These are phyloP conservation scores for Mesorhabditis spiculigera DNA, from an alignment of 2,888 invertebrate genomes.

Conservation along the genomic window DNA sequence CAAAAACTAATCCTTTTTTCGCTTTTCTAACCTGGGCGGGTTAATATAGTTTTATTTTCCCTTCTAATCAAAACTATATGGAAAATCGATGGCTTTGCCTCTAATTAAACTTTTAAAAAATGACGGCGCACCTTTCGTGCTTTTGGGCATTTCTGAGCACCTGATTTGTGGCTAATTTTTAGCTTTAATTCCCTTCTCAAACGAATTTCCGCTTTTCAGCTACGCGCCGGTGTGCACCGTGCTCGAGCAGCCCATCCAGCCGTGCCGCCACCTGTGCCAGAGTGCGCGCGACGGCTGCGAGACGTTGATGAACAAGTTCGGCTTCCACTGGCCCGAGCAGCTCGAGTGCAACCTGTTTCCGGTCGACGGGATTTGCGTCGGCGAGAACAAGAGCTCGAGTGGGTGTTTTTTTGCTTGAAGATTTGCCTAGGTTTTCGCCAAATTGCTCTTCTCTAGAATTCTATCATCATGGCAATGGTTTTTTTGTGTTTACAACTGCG, in stretches of 20 bases:
- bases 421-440: too few species aligned
- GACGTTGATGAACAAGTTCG: constrained; percentile 63
- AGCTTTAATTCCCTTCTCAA: too few species aligned
- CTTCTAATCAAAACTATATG: too few species aligned
- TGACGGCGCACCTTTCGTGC: too few species aligned
- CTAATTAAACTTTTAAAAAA: too few species aligned
- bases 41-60: too few species aligned
- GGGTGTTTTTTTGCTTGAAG: neutral
- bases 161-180: too few species aligned
- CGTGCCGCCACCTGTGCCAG: constrained; percentile 61
- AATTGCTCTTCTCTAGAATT: neutral
- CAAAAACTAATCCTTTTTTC: too few species aligned
- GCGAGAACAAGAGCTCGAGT: constrained; percentile 60
- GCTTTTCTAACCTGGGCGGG: too few species aligned
- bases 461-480: constrained; percentile 10
- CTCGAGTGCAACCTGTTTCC: constrained; percentile 63
- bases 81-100: too few species aligned
- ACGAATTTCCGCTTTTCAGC: constrained; percentile 5
- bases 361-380: constrained; percentile 60
- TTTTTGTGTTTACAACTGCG: constrained; percentile 7
- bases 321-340: constrained; percentile 63
- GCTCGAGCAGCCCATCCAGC: constrained; percentile 65
- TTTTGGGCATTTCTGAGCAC: too few species aligned
- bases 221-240: constrained; percentile 92
- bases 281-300: constrained; percentile 60